Base-by-base conservation (phyloP, 2,113 vertebrate genomes). In the Kryptolebias marmoratus region DNA sequence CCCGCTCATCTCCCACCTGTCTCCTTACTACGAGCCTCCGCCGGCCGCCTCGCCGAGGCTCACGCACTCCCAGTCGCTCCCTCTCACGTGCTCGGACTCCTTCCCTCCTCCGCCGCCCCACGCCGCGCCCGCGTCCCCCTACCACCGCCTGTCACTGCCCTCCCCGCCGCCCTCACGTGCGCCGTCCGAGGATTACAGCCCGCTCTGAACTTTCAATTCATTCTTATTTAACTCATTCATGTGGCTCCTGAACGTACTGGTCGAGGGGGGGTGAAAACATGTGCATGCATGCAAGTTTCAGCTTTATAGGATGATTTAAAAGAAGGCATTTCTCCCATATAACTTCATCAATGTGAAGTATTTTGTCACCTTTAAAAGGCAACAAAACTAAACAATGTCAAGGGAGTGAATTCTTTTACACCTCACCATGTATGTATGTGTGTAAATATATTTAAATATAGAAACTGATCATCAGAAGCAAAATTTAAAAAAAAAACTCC, bases 1-100 rank as follows among this genome's bases (percentile, higher is more conserved):
- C 48, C 86, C 78, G 1, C 69, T 16, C 28, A 84, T 91, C 57
- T 93, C 92, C 30, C 90, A 92, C 74, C 42, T 92, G 65, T 92
- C 91, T 12, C 88, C 91, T 10, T 89, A 90, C 80, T 89, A 89
- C n/a, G 77, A 79, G 27, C 75, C 83, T 52, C 75, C 83, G 0
- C 3, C 64, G 0, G 53, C 16, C 30, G 1, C 80, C n/a, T n/a
- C 67, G 1, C 73, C 75, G 2, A 74, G 75, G 62, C 79, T 79
- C 65, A 72, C 36, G 0, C 79, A 84, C 85, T 85, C 82, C n/a
- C 73, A 64, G 12, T 80, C 85, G 5, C 68, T 68, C 8, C 82
- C 84, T 39, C 75, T 85, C 54, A 75, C 55, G 13, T 81, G 75
- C 82, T 80, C 77, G 0, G 27, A 80, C 8, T 73, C 88, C 71